Evolutionary conservation across 2,797 vertebrate genomes (phyloP).

Genomic region (Odontamblyopus rebecca): DNA sequence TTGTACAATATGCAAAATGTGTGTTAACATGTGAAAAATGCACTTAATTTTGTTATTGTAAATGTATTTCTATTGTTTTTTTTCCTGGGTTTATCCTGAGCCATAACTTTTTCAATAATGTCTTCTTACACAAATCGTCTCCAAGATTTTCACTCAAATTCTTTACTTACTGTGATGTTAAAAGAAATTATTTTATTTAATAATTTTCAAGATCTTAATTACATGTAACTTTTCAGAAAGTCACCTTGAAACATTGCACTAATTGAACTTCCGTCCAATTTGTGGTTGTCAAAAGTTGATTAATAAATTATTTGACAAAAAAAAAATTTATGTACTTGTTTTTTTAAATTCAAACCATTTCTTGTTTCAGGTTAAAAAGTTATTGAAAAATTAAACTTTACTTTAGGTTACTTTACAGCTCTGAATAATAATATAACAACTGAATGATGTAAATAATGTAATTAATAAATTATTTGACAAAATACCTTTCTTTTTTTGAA

Average conservation of each 20-base stretch:
- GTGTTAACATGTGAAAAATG: conserved; percentile 14
- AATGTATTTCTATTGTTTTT: not conserved
- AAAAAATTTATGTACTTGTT: conserved; percentile 2
- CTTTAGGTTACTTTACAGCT: no score
- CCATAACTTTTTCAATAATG: conserved; percentile 54
- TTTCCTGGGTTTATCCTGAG: conserved; percentile 54
- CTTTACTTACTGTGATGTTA: conserved; percentile 14
- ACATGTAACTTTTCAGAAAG: conserved; percentile 30
- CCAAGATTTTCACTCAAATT: conserved; percentile 26
- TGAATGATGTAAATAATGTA: no score
- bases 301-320: conserved; percentile 69
- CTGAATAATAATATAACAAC: no score
- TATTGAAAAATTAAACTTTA: no score
- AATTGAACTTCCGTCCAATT: conserved; percentile 64
- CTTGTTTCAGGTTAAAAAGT: no score
- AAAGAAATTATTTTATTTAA: conserved; percentile 28
- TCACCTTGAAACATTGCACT: conserved; percentile 64
- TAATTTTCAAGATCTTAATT: conserved; percentile 34
- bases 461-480: no score
- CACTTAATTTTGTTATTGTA: conserved; percentile 7
- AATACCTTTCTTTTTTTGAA: no score
- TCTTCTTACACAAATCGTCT: conserved; percentile 51
- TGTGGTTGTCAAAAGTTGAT: conserved; percentile 56
- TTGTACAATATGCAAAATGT: conserved; percentile 11
- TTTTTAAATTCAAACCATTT: not conserved